Evolutionary conservation across 2,888 invertebrate species (phyloP).

Genomic region (Oligia strigilis): DNA sequence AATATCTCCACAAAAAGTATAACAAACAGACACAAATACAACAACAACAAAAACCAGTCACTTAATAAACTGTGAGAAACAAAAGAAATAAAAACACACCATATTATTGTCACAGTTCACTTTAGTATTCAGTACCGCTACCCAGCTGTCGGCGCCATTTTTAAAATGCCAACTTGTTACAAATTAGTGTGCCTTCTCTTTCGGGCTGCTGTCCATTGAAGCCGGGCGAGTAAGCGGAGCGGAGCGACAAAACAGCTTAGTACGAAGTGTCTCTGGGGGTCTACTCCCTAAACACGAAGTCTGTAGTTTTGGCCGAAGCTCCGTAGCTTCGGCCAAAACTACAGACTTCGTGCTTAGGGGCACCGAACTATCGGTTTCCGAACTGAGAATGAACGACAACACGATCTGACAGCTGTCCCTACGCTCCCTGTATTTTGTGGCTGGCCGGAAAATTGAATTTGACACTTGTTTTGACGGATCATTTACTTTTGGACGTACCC

Average conservation of each 20-base stretch:
- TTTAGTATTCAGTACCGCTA: slow-evolving; percentile 56
- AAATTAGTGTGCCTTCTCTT: slow-evolving; percentile 44
- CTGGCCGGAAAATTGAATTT: neutral
- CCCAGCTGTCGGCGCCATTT: slow-evolving; percentile 53
- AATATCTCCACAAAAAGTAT: neutral
- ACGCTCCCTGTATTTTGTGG: neutral
- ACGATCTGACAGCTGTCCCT: too few species aligned
- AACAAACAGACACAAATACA: neutral
- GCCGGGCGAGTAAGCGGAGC: neutral
- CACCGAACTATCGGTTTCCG: too few species aligned
- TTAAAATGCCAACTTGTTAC: slow-evolving; percentile 54
- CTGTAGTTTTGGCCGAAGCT: neutral
- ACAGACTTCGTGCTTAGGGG: too few species aligned
- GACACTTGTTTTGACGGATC: neutral
- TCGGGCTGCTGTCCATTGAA: neutral
- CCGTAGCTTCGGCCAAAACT: too few species aligned
- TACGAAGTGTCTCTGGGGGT: neutral
- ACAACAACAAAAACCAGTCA: neutral
- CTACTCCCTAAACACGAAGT: neutral
- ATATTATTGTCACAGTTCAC: slow-evolving; percentile 45
- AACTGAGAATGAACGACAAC: too few species aligned
- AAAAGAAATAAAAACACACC: slow-evolving; percentile 34
- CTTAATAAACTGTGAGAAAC: slow-evolving; percentile 34
- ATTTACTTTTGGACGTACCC: neutral
- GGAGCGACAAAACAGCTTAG: neutral